A percentile compares a stretch with the other conserved stretches of the same genome.
Evolutionary conservation across 2,113 vertebrate genomes (phyloP).

Genomic region (Melanostigma gelatinosum): DNA sequence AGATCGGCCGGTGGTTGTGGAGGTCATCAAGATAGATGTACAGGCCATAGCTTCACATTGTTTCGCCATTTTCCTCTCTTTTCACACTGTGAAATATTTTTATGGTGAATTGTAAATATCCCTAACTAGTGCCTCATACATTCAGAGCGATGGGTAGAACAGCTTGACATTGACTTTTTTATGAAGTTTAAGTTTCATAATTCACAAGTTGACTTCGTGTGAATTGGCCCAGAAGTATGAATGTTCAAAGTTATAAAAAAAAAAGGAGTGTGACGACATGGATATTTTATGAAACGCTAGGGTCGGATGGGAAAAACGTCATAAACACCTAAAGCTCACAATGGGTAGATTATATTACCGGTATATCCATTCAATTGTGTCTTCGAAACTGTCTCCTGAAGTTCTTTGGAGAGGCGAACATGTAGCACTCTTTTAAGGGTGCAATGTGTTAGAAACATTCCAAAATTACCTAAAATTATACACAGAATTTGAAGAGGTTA

Average conservation of each 20-base stretch:
- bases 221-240: neutral
- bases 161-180: neutral
- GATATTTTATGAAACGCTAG: neutral
- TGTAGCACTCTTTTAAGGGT: neutral
- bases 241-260: neutral
- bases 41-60: constrained; percentile 2
- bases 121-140: neutral
- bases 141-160: neutral
- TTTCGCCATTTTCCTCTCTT: constrained; percentile 10
- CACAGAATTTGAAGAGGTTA: neutral
- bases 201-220: constrained; percentile 5
- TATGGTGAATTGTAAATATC: neutral
- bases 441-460: too few relatives aligned
- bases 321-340: constrained; percentile 1
- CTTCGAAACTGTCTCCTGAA: neutral
- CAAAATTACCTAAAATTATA: neutral
- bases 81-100: constrained; percentile 15
- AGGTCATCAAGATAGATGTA: constrained; percentile 28
- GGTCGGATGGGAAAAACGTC: neutral
- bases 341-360: neutral
- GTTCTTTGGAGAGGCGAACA: neutral
- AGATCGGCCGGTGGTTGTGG: too few relatives aligned
- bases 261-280: neutral
- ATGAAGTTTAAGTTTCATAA: neutral
- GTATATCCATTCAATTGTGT: neutral